Evolutionary conservation across 2,888 invertebrate species (phyloP).

Genomic region (Mechanitis mazaeus): DNA sequence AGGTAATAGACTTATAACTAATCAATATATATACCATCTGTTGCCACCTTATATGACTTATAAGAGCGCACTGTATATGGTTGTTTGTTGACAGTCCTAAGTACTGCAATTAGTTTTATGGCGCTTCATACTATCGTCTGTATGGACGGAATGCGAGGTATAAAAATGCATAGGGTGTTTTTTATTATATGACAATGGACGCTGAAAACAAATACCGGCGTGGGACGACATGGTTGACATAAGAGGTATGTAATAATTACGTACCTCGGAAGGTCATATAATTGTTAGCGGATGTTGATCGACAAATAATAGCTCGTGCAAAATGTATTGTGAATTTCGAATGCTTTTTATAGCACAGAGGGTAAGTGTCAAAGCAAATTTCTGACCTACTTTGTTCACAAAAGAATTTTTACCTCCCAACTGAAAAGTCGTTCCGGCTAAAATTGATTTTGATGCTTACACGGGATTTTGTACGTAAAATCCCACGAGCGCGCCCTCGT

Average conservation of each 20-base stretch:
- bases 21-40: constrained; percentile 9
- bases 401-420: constrained; percentile 28
- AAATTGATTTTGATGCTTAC: constrained; percentile 33
- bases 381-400: constrained; percentile 29
- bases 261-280: constrained; percentile 14
- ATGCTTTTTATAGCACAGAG: constrained; percentile 8
- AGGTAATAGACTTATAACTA: no score
- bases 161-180: constrained; percentile 23
- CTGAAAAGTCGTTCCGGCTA: constrained; percentile 25
- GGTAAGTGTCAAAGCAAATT: constrained; percentile 28
- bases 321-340: constrained; percentile 3
- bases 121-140: constrained; percentile 6
- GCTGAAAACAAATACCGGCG: constrained; percentile 21
- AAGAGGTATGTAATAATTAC: constrained; percentile 23
- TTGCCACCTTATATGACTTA: constrained; percentile 9
- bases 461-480: constrained; percentile 31
- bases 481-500: constrained; percentile 22
- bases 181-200: constrained; percentile 25
- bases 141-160: constrained; percentile 12
- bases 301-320: constrained; percentile 13
- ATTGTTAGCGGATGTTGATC: constrained; percentile 17
- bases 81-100: constrained; percentile 7
- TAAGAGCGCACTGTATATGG: neutral
- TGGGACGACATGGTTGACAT: constrained; percentile 20
- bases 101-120: constrained; percentile 14